A percentile compares a stretch with the other conserved stretches of the same genome.
phyloP scores from a whole-genome alignment of 1,140 invertebrate species.

The Panulirus ornatus region DNA sequence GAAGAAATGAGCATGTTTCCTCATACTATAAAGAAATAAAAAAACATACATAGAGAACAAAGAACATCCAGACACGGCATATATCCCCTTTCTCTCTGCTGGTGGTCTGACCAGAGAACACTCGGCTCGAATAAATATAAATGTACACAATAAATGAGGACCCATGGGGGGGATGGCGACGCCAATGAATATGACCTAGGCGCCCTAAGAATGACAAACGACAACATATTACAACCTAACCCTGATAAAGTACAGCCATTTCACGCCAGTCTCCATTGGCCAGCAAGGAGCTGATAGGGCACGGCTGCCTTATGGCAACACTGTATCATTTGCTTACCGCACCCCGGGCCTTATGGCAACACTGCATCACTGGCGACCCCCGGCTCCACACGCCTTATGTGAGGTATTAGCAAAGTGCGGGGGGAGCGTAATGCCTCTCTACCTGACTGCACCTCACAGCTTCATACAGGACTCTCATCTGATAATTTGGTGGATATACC shows the following conservation, averaged over 20 bases:
- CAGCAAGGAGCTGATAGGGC: slow-evolving; percentile 69
- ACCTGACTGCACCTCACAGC: not conserved
- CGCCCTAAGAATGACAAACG: slow-evolving; percentile 70
- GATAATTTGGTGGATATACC: too few species aligned
- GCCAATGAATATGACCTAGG: slow-evolving; percentile 66
- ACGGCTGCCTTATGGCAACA: slow-evolving; percentile 69
- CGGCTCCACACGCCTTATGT: too few species aligned
- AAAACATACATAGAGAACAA: too few species aligned
- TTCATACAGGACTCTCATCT: not conserved
- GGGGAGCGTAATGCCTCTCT: too few species aligned
- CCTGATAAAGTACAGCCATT: slow-evolving; percentile 69
- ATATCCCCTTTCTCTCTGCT: too few species aligned
- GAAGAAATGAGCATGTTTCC: too few species aligned
- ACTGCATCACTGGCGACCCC: too few species aligned
- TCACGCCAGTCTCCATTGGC: slow-evolving; percentile 63
- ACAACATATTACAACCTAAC: slow-evolving; percentile 70
- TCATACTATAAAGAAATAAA: too few species aligned
- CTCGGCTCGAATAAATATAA: slow-evolving; percentile 49
- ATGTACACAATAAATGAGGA: slow-evolving; percentile 39
- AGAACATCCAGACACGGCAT: too few species aligned
- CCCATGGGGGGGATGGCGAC: slow-evolving; percentile 48
- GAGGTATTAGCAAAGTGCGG: too few species aligned
- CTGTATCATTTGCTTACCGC: slow-evolving; percentile 69
- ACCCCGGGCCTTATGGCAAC: slow-evolving; percentile 39
- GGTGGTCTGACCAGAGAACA: slow-evolving; percentile 9